phyloP scores from a whole-genome alignment of 2,113 vertebrate species.

The Pterocles burchelli region DNA sequence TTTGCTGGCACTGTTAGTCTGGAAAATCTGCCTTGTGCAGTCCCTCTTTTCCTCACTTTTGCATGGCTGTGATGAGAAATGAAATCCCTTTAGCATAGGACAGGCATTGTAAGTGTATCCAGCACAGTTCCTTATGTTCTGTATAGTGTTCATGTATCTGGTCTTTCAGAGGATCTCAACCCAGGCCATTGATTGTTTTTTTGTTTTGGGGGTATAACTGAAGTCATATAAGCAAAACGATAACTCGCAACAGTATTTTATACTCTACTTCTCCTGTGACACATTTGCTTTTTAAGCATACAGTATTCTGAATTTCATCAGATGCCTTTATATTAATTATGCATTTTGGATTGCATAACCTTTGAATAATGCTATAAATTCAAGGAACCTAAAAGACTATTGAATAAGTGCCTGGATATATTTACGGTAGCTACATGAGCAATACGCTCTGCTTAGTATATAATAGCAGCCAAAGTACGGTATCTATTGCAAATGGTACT shows the following conservation, averaged over 20 bases:
- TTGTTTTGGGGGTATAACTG: not conserved
- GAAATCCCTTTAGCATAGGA: not conserved
- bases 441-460: not conserved
- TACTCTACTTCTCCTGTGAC: not conserved
- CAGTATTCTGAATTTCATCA: not conserved
- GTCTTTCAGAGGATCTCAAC: not conserved
- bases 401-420: not conserved
- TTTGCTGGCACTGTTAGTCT: not conserved
- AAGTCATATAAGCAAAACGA: not conserved
- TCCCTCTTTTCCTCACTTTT: not conserved
- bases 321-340: not conserved
- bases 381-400: not conserved
- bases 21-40: not conserved
- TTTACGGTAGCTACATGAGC: not conserved
- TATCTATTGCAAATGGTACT: not conserved
- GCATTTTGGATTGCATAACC: not conserved
- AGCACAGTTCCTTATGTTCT: not conserved
- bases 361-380: not conserved
- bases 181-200: not conserved
- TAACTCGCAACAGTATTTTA: not conserved
- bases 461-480: not conserved
- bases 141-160: not conserved
- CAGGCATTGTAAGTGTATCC: not conserved
- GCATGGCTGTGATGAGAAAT: not conserved
- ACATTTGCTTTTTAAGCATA: not conserved